Percentiles rank a stretch among this genome's conserved stretches.
Conservation (phyloP, 2,888 invertebrate species). For the Apotomis betuletana region DNA sequence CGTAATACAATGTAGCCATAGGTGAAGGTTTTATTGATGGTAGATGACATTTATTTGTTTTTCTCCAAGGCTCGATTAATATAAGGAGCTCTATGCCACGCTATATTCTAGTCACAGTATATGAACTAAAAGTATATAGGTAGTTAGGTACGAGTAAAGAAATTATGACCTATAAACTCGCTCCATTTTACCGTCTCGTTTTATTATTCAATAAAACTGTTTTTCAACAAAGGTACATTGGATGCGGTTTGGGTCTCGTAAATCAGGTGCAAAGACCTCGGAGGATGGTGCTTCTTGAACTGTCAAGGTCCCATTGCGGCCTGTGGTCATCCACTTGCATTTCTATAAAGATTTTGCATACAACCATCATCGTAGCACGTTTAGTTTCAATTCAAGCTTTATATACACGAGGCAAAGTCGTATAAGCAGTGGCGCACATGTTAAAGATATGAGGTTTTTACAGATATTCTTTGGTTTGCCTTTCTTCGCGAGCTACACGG, state of each 20-base stretch:
- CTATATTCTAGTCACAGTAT: not conserved
- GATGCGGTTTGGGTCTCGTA: slow-evolving; percentile 77
- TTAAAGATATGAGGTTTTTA: not conserved
- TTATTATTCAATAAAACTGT: slow-evolving; percentile 82
- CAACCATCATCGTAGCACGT: not conserved
- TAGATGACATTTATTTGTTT: too few relatives aligned
- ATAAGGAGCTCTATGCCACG: too few relatives aligned
- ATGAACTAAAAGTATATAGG: not conserved
- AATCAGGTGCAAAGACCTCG: slow-evolving; percentile 80
- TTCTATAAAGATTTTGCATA: not conserved
- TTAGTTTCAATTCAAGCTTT: slow-evolving; percentile 5
- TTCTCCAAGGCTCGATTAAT: too few relatives aligned
- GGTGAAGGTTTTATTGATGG: too few relatives aligned
- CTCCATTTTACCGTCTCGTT: slow-evolving; percentile 78
- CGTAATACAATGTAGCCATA: too few relatives aligned
- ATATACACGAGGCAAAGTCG: not conserved
- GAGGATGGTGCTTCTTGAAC: slow-evolving; percentile 75
- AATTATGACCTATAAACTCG: slow-evolving; percentile 80
- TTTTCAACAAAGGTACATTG: slow-evolving; percentile 80
- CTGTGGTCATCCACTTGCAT: slow-evolving; percentile 37
- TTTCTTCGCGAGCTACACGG: slow-evolving; percentile 7
- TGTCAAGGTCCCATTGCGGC: slow-evolving; percentile 77
- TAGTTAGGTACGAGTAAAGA: slow-evolving; percentile 57
- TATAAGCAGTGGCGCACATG: not conserved
- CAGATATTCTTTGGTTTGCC: slow-evolving; percentile 2